These are phyloP conservation scores for Callimorpha dominula DNA, from an alignment of 2,888 invertebrate genomes.

Conservation along the genomic window DNA sequence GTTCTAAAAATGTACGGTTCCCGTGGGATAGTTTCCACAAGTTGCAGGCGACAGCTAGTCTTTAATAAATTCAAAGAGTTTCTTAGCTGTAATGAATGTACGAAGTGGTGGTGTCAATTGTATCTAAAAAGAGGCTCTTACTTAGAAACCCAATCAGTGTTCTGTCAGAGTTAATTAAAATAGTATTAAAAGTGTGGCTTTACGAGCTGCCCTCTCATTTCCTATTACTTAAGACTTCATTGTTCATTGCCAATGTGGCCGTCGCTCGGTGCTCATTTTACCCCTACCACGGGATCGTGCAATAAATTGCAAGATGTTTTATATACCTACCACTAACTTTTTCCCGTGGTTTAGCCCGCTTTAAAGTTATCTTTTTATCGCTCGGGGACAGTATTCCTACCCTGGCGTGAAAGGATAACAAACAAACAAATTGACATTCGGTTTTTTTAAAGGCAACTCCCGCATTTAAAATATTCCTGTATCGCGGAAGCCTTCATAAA, in stretches of 20 bases:
- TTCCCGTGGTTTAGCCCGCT: not conserved
- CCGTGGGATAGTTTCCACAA: no score
- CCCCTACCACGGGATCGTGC: constrained; percentile 34
- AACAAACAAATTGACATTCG: no score
- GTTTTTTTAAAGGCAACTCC: no score
- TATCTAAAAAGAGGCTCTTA: constrained; percentile 11
- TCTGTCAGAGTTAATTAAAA: constrained; percentile 55
- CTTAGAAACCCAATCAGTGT: constrained; percentile 41
- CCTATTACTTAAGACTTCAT: constrained; percentile 50
- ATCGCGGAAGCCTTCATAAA: no score
- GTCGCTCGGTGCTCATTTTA: constrained; percentile 26
- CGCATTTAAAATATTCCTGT: no score
- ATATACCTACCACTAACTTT: not conserved
- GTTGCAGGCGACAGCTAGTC: not conserved
- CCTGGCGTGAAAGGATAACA: no score
- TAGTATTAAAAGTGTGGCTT: constrained; percentile 42
- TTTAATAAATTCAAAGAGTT: not conserved
- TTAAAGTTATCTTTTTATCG: no score
- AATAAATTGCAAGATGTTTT: not conserved
- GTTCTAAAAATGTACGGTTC: no score
- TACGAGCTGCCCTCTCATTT: constrained; percentile 44
- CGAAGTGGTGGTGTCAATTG: not conserved
- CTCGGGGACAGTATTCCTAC: no score
- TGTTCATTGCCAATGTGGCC: constrained; percentile 41
- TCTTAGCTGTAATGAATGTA: not conserved